Conservation (phyloP, 2,888 invertebrate genomes). For the Drosophila neutralis region DNA sequence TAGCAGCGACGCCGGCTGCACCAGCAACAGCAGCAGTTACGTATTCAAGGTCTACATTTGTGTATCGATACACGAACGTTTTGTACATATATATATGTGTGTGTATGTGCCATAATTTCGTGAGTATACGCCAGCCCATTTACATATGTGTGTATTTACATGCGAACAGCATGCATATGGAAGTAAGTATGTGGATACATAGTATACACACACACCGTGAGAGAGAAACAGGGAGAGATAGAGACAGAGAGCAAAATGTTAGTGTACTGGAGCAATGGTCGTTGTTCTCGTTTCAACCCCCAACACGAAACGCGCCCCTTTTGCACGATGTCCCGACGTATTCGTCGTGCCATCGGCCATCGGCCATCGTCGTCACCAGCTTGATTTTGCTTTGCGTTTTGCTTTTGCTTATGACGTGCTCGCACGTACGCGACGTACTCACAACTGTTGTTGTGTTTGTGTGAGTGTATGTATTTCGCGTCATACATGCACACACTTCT, state of each 20-base stretch:
- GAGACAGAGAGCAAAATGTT: slow-evolving; percentile 12
- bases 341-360: slow-evolving; percentile 8
- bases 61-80: slow-evolving; percentile 67
- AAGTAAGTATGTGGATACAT: slow-evolving; percentile 18
- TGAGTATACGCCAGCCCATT: slow-evolving; percentile 46
- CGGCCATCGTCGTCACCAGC: slow-evolving; percentile 42
- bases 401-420: slow-evolving; percentile 76
- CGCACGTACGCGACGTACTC: slow-evolving; percentile 64
- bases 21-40: slow-evolving; percentile 37
- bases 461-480: slow-evolving; percentile 35
- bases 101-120: slow-evolving; percentile 40
- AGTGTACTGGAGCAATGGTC: slow-evolving; percentile 59
- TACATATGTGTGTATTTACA: slow-evolving; percentile 17
- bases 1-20: slow-evolving; percentile 41
- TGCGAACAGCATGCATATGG: slow-evolving; percentile 15
- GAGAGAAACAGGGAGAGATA: neutral
- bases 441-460: slow-evolving; percentile 53
- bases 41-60: slow-evolving; percentile 77
- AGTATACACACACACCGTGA: slow-evolving; percentile 49
- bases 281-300: slow-evolving; percentile 62
- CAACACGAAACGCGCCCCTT: slow-evolving; percentile 67
- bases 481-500: slow-evolving; percentile 37
- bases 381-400: slow-evolving; percentile 60
- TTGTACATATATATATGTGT: slow-evolving; percentile 6
- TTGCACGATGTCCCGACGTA: slow-evolving; percentile 54